A percentile compares a stretch with the other conserved stretches of the same genome.
Evolutionary conservation across 2,888 invertebrate genomes (phyloP).

Genomic region (Leucoma salicis): DNA sequence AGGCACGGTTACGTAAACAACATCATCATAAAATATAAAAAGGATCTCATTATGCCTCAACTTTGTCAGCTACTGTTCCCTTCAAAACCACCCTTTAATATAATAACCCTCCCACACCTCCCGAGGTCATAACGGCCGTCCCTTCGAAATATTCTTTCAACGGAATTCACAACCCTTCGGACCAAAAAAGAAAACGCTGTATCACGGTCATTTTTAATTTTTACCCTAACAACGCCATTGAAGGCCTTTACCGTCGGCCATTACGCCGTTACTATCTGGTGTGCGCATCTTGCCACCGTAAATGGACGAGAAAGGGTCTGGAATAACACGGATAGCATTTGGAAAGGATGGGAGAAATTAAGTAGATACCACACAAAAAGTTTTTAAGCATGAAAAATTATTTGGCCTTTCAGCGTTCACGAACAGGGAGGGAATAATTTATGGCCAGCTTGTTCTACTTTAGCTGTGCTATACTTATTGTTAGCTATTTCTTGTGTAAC

Average conservation of each 20-base stretch:
- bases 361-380: conserved; percentile 17
- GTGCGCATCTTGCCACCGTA: conserved; percentile 62
- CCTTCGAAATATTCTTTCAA: conserved; percentile 78
- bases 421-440: background rate
- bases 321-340: conserved; percentile 35
- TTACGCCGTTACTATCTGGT: conserved; percentile 68
- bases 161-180: conserved; percentile 62
- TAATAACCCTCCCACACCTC: conserved; percentile 70
- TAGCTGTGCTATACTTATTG: no score
- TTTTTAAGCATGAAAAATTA: conserved; percentile 12
- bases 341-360: conserved; percentile 24
- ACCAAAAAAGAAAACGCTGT: conserved; percentile 77
- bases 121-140: conserved; percentile 62
- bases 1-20: conserved; percentile 46
- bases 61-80: conserved; percentile 60
- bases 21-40: conserved; percentile 62
- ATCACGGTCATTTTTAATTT: conserved; percentile 80
- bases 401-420: conserved; percentile 1
- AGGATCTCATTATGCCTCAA: conserved; percentile 71
- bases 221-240: conserved; percentile 76
- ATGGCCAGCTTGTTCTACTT: background rate
- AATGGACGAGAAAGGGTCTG: conserved; percentile 61
- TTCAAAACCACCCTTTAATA: conserved; percentile 55
- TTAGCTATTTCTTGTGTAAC: no score
- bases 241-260: conserved; percentile 69